Conservation (phyloP, 2,888 invertebrate species). For the Nemurella pictetii region DNA sequence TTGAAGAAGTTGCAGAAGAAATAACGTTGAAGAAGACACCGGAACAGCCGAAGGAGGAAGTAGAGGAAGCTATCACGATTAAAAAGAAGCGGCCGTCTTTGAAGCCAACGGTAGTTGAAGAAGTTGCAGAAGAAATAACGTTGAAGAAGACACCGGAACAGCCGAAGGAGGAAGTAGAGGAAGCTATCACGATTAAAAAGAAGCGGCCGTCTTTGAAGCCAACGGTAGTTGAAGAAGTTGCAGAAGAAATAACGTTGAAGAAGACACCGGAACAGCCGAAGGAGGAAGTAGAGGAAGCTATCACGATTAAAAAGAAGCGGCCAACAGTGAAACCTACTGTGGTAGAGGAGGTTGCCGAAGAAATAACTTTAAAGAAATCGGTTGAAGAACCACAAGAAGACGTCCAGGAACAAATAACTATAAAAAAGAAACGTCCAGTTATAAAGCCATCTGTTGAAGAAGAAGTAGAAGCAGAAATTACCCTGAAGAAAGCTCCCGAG, state of each 20-base stretch:
- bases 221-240: slow-evolving; percentile 42
- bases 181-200: slow-evolving; percentile 56
- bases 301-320: slow-evolving; percentile 52
- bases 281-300: slow-evolving; percentile 54
- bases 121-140: slow-evolving; percentile 52
- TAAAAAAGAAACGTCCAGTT: slow-evolving; percentile 36
- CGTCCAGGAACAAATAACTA: slow-evolving; percentile 42
- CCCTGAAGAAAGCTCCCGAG: slow-evolving; percentile 49
- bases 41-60: slow-evolving; percentile 45
- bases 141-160: slow-evolving; percentile 48
- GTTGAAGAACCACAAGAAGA: slow-evolving; percentile 39
- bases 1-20: slow-evolving; percentile 47
- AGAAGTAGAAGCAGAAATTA: slow-evolving; percentile 54
- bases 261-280: slow-evolving; percentile 42
- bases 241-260: slow-evolving; percentile 43
- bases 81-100: slow-evolving; percentile 31
- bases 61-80: slow-evolving; percentile 33
- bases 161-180: slow-evolving; percentile 44
- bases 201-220: slow-evolving; percentile 43
- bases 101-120: slow-evolving; percentile 52
- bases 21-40: slow-evolving; percentile 44
- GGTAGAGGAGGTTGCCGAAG: slow-evolving; percentile 44
- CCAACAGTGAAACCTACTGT: slow-evolving; percentile 43
- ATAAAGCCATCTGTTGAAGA: slow-evolving; percentile 49
- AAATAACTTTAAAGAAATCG: slow-evolving; percentile 54